A percentile compares a stretch with the other conserved stretches of the same genome.
Conservation (phyloP, 2,888 invertebrate species). For the Meandrusa payeni region DNA sequence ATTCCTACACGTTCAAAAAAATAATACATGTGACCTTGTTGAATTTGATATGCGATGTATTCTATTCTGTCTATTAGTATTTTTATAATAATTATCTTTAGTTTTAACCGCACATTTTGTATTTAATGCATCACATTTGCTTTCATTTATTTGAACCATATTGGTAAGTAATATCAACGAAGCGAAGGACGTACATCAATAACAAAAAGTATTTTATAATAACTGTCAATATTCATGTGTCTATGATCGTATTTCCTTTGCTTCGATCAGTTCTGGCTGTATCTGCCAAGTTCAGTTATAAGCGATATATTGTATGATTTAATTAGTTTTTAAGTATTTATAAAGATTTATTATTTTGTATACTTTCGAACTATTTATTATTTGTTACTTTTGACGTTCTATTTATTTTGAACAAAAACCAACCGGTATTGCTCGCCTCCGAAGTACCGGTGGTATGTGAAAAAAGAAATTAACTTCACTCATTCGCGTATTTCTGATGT, state of each 20-base stretch:
- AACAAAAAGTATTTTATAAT: too few relatives aligned
- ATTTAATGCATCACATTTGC: constrained; percentile 34
- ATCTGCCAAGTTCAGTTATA: constrained; percentile 37
- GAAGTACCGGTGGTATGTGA: constrained; percentile 49
- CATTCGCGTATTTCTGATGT: constrained; percentile 37
- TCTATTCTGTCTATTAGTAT: constrained; percentile 30
- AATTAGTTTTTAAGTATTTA: constrained; percentile 72
- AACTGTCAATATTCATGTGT: not conserved
- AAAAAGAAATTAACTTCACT: constrained; percentile 22
- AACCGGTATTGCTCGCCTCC: constrained; percentile 35
- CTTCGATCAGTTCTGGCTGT: constrained; percentile 40
- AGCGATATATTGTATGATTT: constrained; percentile 42
- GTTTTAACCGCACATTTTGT: constrained; percentile 36
- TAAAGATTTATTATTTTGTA: constrained; percentile 71
- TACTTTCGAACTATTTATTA: constrained; percentile 71
- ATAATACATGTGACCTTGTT: constrained; percentile 1
- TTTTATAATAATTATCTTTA: constrained; percentile 30
- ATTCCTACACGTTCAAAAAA: not conserved
- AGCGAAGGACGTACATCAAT: constrained; percentile 24
- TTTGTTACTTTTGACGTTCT: constrained; percentile 60
- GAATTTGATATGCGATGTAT: constrained; percentile 16
- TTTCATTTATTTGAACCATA: constrained; percentile 20
- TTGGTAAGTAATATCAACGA: constrained; percentile 29
- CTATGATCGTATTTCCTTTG: constrained; percentile 27
- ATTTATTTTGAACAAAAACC: constrained; percentile 44